Evolutionary conservation across 2,888 invertebrate genomes (phyloP), one percentile per base, ranked within the genome.

Genomic region (Coleophora flavipennella): DNA sequence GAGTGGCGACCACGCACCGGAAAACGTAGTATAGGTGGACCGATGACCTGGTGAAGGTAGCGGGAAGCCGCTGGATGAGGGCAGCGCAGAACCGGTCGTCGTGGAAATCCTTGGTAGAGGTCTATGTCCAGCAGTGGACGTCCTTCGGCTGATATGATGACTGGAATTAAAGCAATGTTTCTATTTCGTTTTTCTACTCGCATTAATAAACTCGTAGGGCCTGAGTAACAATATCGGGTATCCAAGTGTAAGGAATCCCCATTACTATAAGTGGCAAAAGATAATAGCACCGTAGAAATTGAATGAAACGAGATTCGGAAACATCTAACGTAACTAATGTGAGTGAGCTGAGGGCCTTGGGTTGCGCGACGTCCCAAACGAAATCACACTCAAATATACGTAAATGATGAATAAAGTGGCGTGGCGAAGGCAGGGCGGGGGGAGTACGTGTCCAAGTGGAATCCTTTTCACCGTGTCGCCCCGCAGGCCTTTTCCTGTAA

Each of bases 331-430:
- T 75, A 67, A 74, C 69, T 72, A 73, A 74, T 74, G 69, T 74
- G 72, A 74, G 67, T 64, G 67, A 70, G 67, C 64, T 64, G 66
- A 67, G 70, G 62, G 57, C 48, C 54, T 60, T 52, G 61, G 67
- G 63, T 69, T 66, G 64, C 59, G 57, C 59, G 68, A 68, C 66
- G 65, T 75, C 68, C 70, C 67, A 70, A 76, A 75, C 71, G 68
- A 77, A 79, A 83, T 79, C 79, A 75, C 74, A 76, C 78, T 75
- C 71, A 74, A 78, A 78, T 74, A 73, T 75, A 73, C 70, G 67
- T 70, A 80, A 79, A 78, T 77, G 78, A 78, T 75, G 77, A 76
- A 68, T 76, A 77, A 20, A 78, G 75, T 73, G 68, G 65, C 60
- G 56, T 53, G 58, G 55, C 38, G 37, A 32, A 45, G 55, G 57